A percentile compares a stretch with the other conserved stretches of the same genome.
These are phyloP conservation scores for Drosophila vallismaia DNA, from an alignment of 2,888 invertebrate genomes.

Conservation along the genomic window DNA sequence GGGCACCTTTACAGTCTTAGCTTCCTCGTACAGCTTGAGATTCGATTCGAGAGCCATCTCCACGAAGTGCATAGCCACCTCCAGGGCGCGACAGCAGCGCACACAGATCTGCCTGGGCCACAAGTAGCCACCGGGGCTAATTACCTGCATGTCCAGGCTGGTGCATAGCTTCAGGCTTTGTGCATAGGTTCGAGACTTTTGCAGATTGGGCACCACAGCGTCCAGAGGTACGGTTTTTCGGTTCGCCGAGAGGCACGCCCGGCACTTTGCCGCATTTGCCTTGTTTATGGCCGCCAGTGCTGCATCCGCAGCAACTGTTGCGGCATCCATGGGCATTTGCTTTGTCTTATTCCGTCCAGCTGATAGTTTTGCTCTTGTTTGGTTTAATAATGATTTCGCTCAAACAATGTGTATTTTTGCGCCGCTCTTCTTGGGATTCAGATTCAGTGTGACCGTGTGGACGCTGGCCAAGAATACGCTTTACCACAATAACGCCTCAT, in stretches of 20 bases:
- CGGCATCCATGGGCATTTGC: slow-evolving; percentile 32
- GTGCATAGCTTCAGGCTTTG: slow-evolving; percentile 63
- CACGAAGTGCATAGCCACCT: slow-evolving; percentile 77
- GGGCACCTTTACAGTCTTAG: slow-evolving; percentile 49
- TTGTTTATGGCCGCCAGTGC: slow-evolving; percentile 60
- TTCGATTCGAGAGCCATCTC: slow-evolving; percentile 67
- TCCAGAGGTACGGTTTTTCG: slow-evolving; percentile 63
- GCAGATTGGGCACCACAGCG: slow-evolving; percentile 59
- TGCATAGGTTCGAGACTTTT: slow-evolving; percentile 61
- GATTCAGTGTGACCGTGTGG: slow-evolving; percentile 1
- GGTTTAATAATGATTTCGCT: background rate
- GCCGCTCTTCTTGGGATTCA: slow-evolving; percentile 22
- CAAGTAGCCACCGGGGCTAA: slow-evolving; percentile 50
- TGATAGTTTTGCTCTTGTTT: background rate
- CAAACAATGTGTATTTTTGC: slow-evolving; percentile 23
- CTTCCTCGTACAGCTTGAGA: slow-evolving; percentile 56
- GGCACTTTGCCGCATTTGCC: slow-evolving; percentile 66
- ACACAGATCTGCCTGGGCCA: slow-evolving; percentile 74
- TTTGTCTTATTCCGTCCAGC: background rate
- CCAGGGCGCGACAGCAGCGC: slow-evolving; percentile 76
- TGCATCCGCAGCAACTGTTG: slow-evolving; percentile 18
- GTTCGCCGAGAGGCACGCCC: slow-evolving; percentile 69
- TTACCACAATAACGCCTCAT: background rate
- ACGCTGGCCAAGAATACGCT: background rate
- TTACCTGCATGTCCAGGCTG: slow-evolving; percentile 39